phyloP scores from a whole-genome alignment of 1,140 invertebrate genomes.

The Cyrtorhinus lividipennis region DNA sequence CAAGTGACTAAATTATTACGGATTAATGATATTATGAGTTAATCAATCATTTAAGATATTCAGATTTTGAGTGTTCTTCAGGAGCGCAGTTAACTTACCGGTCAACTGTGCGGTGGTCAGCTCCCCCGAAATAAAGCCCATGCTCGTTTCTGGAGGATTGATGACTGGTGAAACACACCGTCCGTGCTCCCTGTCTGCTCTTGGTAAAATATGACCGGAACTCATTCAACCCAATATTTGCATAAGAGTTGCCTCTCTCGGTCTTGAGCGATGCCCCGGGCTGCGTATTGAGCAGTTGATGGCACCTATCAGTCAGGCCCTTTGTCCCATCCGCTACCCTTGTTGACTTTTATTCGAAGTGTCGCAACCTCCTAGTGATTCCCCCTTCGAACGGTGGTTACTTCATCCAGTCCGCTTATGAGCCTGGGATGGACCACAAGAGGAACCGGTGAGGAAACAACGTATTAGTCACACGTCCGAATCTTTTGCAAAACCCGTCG shows the following conservation, averaged over 20 bases:
- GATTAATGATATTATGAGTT: too few relatives aligned
- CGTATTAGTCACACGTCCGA: slow-evolving; percentile 6
- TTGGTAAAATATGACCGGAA: neutral
- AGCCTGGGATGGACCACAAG: neutral
- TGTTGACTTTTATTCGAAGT: slow-evolving; percentile 2
- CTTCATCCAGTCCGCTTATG: neutral
- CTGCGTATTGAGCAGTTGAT: neutral
- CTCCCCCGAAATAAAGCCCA: too few relatives aligned
- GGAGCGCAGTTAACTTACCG: too few relatives aligned
- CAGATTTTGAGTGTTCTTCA: too few relatives aligned
- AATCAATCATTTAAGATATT: too few relatives aligned
- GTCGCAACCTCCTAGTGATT: slow-evolving; percentile 1
- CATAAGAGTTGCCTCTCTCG: neutral
- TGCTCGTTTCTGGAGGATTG: too few relatives aligned
- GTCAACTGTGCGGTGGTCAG: too few relatives aligned
- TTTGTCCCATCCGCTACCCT: slow-evolving; percentile 6
- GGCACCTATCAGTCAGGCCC: slow-evolving; percentile 4
- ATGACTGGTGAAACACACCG: too few relatives aligned
- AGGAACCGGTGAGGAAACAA: neutral
- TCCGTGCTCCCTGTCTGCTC: too few relatives aligned
- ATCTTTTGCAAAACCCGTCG: neutral
- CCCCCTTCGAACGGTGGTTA: neutral
- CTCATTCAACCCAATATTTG: neutral
- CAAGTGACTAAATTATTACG: too few relatives aligned
- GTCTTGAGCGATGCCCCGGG: neutral